Evolutionary conservation across 2,113 vertebrate species (phyloP).

Genomic region (Microtus oregoni): DNA sequence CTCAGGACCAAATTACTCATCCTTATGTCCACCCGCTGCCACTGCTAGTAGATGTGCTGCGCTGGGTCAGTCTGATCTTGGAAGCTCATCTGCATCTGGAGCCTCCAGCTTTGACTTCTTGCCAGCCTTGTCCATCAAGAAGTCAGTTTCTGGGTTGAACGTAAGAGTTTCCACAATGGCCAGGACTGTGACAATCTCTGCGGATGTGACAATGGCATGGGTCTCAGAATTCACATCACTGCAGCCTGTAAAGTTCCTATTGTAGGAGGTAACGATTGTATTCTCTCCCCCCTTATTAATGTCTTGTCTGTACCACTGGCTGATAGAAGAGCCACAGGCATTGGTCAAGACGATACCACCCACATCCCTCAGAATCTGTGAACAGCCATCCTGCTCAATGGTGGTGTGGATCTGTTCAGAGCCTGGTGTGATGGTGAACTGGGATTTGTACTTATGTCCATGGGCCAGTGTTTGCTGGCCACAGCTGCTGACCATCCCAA

Average conservation of each 20-base stretch:
- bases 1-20: background rate
- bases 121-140: conserved; percentile 91
- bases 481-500: conserved; percentile 96
- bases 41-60: background rate
- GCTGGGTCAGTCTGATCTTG: conserved; percentile 91
- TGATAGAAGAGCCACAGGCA: conserved; percentile 97
- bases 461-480: conserved; percentile 93
- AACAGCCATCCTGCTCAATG: conserved; percentile 96
- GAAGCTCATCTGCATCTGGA: conserved; percentile 93
- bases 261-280: conserved; percentile 97
- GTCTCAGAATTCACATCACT: conserved; percentile 96
- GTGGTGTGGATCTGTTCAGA: conserved; percentile 98
- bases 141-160: conserved; percentile 96
- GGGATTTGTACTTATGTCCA: conserved; percentile 94
- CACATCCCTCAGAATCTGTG: conserved; percentile 92
- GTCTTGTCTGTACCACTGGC: conserved; percentile 97
- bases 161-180: conserved; percentile 95
- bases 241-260: conserved; percentile 96
- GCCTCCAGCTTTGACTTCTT: conserved; percentile 95
- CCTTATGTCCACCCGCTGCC: background rate
- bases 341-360: conserved; percentile 96
- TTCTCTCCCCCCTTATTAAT: conserved; percentile 98
- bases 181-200: conserved; percentile 96
- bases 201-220: conserved; percentile 95
- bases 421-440: conserved; percentile 95